A percentile compares a stretch with the other conserved stretches of the same genome.
phyloP scores from a whole-genome alignment of 2,888 invertebrate genomes.

The Phalera bucephala region DNA sequence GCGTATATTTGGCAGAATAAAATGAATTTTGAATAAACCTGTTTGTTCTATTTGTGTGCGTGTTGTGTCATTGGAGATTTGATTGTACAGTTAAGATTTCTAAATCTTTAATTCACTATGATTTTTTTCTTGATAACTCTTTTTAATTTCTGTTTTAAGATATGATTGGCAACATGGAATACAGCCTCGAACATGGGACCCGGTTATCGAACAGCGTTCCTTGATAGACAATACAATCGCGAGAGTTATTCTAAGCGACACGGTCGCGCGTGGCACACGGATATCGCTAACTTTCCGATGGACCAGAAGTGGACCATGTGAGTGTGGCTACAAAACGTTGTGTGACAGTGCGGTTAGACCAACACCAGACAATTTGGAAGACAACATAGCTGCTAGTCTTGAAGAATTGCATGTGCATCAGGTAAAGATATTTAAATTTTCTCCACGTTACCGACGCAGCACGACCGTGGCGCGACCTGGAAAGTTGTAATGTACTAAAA shows the following conservation, averaged over 20 bases:
- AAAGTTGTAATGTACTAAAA: no score
- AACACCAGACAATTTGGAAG: constrained; percentile 45
- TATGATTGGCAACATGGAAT: constrained; percentile 96
- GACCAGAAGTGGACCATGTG: constrained; percentile 79
- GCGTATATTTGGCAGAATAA: no score
- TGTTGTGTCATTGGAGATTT: no score
- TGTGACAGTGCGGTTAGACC: constrained; percentile 84
- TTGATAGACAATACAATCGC: constrained; percentile 20
- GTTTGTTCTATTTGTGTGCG: no score
- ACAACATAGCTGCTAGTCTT: constrained; percentile 83
- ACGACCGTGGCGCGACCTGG: no score
- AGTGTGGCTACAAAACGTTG: constrained; percentile 84
- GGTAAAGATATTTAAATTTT: constrained; percentile 46
- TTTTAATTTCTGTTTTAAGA: no score
- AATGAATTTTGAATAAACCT: no score
- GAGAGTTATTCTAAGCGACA: constrained; percentile 54
- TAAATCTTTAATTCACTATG: no score
- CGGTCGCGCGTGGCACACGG: constrained; percentile 62
- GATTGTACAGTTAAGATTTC: no score
- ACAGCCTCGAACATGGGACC: constrained; percentile 91
- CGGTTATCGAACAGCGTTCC: constrained; percentile 74
- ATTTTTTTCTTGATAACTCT: no score
- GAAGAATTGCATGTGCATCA: constrained; percentile 91
- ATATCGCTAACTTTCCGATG: constrained; percentile 95
- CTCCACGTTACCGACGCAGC: no score